phyloP scores from a whole-genome alignment of 2,797 vertebrate genomes.

The Acridotheres tristis region DNA sequence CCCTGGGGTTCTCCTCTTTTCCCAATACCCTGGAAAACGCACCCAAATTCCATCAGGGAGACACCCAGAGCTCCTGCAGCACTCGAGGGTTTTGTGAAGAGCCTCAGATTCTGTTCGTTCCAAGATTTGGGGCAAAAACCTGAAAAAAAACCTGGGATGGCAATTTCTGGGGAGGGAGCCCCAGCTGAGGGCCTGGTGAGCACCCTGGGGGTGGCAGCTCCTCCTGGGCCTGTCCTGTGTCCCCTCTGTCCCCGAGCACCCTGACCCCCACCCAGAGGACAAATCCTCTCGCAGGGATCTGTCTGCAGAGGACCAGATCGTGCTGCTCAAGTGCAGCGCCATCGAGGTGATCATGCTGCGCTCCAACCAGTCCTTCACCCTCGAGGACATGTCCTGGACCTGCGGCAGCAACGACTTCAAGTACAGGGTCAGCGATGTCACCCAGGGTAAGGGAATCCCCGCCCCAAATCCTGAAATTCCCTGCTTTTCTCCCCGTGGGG shows the following conservation, averaged over 20 bases:
- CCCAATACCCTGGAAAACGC: neutral
- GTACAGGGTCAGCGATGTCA: slow-evolving; percentile 88
- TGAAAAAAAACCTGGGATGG: fast-evolving
- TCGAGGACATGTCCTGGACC: slow-evolving; percentile 96
- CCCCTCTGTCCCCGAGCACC: neutral
- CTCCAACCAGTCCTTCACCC: slow-evolving; percentile 93
- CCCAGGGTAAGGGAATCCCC: slow-evolving; percentile 80
- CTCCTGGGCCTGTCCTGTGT: neutral
- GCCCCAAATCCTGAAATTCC: neutral
- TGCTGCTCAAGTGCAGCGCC: slow-evolving; percentile 93
- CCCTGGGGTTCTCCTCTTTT: neutral
- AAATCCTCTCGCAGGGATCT: slow-evolving; percentile 81
- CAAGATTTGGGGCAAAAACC: neutral
- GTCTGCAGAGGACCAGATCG: slow-evolving; percentile 93
- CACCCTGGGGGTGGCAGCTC: neutral
- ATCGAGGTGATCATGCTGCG: slow-evolving; percentile 98
- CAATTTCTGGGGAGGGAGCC: neutral
- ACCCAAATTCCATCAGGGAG: neutral
- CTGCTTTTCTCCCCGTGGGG: fast-evolving
- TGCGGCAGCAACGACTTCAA: slow-evolving; percentile 91
- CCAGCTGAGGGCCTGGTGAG: neutral
- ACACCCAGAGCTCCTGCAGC: neutral
- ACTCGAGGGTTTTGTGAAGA: fast-evolving
- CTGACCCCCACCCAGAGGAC: neutral
- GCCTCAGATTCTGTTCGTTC: neutral